A percentile compares a stretch with the other conserved stretches of the same genome.
Evolutionary conservation across 2,888 invertebrate species (phyloP).

Genomic region (Sphaerophoria rueppellii): DNA sequence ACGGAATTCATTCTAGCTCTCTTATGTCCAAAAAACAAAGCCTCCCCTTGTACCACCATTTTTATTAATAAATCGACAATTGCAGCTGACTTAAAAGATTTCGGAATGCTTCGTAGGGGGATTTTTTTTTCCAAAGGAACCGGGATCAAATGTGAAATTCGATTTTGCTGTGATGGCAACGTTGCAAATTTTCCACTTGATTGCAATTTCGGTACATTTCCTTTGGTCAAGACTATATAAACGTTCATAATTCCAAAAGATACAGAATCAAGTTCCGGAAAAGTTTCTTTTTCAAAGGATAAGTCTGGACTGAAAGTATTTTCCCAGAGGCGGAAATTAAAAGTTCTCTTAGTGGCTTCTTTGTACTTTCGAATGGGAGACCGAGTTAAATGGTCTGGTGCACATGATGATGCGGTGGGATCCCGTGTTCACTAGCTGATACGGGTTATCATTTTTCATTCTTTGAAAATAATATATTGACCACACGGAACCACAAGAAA

Average conservation of each 20-base stretch:
- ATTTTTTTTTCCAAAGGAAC: neutral
- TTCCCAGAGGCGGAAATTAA: constrained; percentile 47
- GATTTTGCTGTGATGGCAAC: constrained; percentile 19
- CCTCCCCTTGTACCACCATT: neutral
- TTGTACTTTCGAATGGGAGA: neutral
- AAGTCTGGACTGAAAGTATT: constrained; percentile 16
- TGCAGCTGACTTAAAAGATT: constrained; percentile 34
- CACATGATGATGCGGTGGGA: neutral
- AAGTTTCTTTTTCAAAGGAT: neutral
- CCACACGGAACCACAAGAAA: too few species aligned
- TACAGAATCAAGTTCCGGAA: neutral
- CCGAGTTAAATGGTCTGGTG: constrained; percentile 50
- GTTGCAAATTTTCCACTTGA: constrained; percentile 33
- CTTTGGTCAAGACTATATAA: neutral
- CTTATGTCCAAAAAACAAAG: neutral
- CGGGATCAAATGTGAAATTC: constrained; percentile 22
- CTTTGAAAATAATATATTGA: too few species aligned
- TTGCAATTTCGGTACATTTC: constrained; percentile 39
- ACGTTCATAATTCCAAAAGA: neutral
- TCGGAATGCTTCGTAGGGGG: neutral
- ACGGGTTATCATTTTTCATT: too few species aligned
- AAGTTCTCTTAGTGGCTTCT: constrained; percentile 26
- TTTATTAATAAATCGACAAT: constrained; percentile 28
- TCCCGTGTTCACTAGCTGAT: too few species aligned
- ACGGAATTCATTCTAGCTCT: constrained; percentile 33